Base-by-base conservation (phyloP, 2,888 invertebrate genomes). In the Oligia strigilis region DNA sequence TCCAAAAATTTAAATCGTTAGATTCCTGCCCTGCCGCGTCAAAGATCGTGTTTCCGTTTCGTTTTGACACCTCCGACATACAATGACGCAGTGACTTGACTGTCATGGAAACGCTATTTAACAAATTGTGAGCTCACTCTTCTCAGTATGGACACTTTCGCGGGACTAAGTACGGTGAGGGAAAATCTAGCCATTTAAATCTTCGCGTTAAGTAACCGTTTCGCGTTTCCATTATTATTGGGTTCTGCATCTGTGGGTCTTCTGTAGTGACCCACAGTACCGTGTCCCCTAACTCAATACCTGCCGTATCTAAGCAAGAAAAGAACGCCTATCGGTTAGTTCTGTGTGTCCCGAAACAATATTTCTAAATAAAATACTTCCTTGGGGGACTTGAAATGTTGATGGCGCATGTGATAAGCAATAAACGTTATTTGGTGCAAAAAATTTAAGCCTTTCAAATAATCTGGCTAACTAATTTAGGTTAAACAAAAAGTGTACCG, bases 301-400 rank as follows among this genome's bases (percentile, higher is more conserved):
- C 93, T 93, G 91, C 80, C 88, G 89, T 88, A 89, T 90, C 88
- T 89, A 81, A 90, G 89, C 88, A 90, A 88, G 84, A 91, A 92
- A 90, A 88, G 84, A 91, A 92, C 86, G 91, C 92, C 92, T 94
- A 93, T 93, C 87, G 90, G 89, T 88, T 92, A 89, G 90, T 91
- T 91, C 90, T 92, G 91, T 93, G 93, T 92, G 93, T 91, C 93
- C 94, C 93, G 88, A 94, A 95, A 95, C 95, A 95, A 95, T 96
- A 95, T 96, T 95, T 96, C 94, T 94, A 94, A 95, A 95, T 95
- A 96, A 95, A 96, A 95, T 92, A 94, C 93, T 93, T 92, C 90
- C 93, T 91, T 91, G 85, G 89, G 93, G 92, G 93, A 93, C 91
- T 90, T 81, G 78, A 78, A 85, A 69, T 82, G 74, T 71, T 77